Evolutionary conservation across 2,113 vertebrate species (phyloP).

Genomic region (Prolemur simus): DNA sequence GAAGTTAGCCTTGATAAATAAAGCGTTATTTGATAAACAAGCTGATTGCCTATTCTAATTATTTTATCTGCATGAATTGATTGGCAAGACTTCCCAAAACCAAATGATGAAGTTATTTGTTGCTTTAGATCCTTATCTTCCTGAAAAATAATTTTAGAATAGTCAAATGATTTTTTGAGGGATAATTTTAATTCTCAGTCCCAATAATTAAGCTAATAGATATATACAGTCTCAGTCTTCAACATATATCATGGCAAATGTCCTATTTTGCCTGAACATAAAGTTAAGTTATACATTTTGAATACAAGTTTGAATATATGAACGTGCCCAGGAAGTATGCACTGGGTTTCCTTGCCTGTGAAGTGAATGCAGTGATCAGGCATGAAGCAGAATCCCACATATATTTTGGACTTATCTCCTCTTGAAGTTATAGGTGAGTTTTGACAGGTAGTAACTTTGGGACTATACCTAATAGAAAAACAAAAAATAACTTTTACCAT

Average conservation of each 20-base stretch:
- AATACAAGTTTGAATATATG: neutral
- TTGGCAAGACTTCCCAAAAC: neutral
- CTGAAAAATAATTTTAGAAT: neutral
- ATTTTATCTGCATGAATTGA: neutral
- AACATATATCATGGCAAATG: neutral
- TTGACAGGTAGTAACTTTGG: neutral
- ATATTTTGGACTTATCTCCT: neutral
- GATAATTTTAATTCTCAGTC: neutral
- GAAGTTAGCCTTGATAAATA: neutral
- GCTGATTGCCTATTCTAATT: neutral
- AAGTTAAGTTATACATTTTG: neutral
- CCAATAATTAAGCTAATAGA: neutral
- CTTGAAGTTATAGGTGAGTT: neutral
- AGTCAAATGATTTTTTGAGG: neutral
- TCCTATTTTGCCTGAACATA: neutral
- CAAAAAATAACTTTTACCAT: neutral
- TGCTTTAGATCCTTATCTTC: neutral
- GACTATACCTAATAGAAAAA: neutral
- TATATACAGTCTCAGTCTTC: neutral
- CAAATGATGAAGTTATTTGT: neutral
- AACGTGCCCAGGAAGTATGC: accelerated
- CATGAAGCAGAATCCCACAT: neutral
- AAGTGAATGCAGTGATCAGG: neutral
- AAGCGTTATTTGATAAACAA: neutral
- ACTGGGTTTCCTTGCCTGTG: neutral